Percentiles rank a stretch among this genome's conserved stretches.
These are phyloP conservation scores for Eristalis intricaria DNA, from an alignment of 2,888 invertebrate species.

Conservation along the genomic window DNA sequence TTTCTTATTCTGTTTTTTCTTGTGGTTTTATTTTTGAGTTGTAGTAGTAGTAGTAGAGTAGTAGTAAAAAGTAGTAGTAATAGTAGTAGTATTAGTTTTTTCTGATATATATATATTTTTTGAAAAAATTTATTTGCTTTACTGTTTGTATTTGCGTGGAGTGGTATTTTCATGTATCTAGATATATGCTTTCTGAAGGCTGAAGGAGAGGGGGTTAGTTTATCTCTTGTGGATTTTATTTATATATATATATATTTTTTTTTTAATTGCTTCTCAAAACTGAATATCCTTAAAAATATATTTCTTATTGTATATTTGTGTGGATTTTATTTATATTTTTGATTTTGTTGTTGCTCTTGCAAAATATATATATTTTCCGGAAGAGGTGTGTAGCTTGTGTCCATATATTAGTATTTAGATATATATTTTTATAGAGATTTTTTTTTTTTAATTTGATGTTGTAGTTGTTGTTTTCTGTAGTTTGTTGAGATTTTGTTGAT, in stretches of 20 bases:
- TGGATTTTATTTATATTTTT: conserved; percentile 23
- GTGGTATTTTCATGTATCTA: conserved; percentile 70
- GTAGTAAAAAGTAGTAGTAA: conserved; percentile 81
- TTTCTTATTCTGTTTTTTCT: conserved; percentile 78
- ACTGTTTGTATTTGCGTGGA: conserved; percentile 69
- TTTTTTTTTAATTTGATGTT: conserved; percentile 60
- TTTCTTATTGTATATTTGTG: conserved; percentile 57
- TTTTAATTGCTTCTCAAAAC: conserved; percentile 45
- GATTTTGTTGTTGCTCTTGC: conserved; percentile 54
- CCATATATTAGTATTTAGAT: conserved; percentile 62
- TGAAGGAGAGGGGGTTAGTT: conserved; percentile 73
- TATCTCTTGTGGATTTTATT: conserved; percentile 65
- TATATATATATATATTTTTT: conserved; percentile 30
- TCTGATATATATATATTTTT: conserved; percentile 26
- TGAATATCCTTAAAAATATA: conserved; percentile 53
- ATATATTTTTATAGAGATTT: conserved; percentile 42
- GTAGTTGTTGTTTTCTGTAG: conserved; percentile 65
- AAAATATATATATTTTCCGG: conserved; percentile 62
- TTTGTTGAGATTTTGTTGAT: conserved; percentile 62
- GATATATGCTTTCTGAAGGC: conserved; percentile 71
- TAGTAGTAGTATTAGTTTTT: conserved; percentile 64
- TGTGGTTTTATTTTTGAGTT: conserved; percentile 81
- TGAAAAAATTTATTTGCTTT: conserved; percentile 24
- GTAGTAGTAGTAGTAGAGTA: conserved; percentile 77
- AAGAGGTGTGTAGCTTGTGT: conserved; percentile 73